Percentiles rank a stretch among this genome's conserved stretches.
Conservation (phyloP, 2,888 invertebrate genomes). For the Spodoptera exigua region DNA sequence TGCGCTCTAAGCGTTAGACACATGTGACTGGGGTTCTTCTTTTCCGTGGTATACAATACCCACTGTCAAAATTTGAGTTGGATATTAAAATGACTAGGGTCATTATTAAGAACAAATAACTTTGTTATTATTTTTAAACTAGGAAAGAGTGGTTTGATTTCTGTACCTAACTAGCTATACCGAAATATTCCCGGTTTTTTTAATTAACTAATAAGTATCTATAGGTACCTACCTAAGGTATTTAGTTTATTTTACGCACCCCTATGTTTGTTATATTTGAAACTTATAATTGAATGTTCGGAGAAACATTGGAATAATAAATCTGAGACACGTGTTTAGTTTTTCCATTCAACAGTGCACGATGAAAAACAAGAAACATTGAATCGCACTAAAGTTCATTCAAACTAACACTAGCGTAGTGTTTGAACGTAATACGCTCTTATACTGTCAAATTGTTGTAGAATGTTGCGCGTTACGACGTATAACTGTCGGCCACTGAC, state of each 20-base stretch:
- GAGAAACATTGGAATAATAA: not conserved
- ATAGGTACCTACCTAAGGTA: no score
- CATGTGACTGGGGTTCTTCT: slow-evolving; percentile 73
- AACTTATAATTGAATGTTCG: not conserved
- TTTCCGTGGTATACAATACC: slow-evolving; percentile 53
- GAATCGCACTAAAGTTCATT: slow-evolving; percentile 69
- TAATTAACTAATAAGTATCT: no score
- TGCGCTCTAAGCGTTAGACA: slow-evolving; percentile 76
- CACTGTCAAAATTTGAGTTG: slow-evolving; percentile 46
- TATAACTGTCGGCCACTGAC: slow-evolving; percentile 76
- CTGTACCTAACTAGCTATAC: no score
- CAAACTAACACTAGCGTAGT: slow-evolving; percentile 67
- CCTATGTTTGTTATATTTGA: not conserved
- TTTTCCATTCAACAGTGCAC: slow-evolving; percentile 24
- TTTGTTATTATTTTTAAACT: not conserved
- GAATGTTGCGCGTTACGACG: slow-evolving; percentile 72
- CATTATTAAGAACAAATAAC: not conserved
- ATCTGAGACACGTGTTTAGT: slow-evolving; percentile 3
- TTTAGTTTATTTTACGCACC: not conserved
- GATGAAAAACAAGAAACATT: slow-evolving; percentile 60
- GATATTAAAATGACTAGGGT: slow-evolving; percentile 25
- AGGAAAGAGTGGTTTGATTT: not conserved
- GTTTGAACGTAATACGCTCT: slow-evolving; percentile 67
- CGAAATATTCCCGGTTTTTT: no score
- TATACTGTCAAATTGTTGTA: slow-evolving; percentile 73